Conservation (phyloP, 2,888 invertebrate genomes). For the Diogma glabrata region DNA sequence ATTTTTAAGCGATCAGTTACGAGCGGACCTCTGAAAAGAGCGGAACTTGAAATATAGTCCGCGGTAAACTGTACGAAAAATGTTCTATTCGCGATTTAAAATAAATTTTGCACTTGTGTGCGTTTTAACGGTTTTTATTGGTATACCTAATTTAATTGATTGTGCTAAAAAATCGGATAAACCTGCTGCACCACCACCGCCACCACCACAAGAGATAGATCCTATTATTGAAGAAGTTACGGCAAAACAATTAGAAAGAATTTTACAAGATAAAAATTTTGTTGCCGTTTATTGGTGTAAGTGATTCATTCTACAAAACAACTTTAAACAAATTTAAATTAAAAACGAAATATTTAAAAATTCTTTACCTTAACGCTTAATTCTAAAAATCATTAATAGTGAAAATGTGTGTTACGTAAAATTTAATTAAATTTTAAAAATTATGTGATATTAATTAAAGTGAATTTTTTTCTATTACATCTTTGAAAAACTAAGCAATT, state of each 20-base stretch:
- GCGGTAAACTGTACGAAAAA: conserved; percentile 29
- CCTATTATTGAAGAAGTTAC: conserved; percentile 89
- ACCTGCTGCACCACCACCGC: conserved; percentile 33
- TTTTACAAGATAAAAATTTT: conserved; percentile 83
- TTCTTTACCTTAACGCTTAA: too few species aligned
- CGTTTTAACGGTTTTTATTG: conserved; percentile 32
- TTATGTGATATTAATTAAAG: too few species aligned
- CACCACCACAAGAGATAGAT: conserved; percentile 40
- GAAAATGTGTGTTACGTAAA: too few species aligned
- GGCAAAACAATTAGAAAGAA: conserved; percentile 81
- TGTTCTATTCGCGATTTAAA: conserved; percentile 38
- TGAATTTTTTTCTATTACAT: too few species aligned
- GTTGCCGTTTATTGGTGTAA: conserved; percentile 96
- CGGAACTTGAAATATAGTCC: conserved; percentile 37
- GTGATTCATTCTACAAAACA: conserved; percentile 37
- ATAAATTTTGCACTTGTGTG: conserved; percentile 33
- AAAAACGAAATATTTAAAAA: not conserved
- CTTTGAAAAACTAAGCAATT: too few species aligned
- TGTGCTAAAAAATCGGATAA: conserved; percentile 33
- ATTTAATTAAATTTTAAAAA: too few species aligned
- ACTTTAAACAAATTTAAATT: too few species aligned
- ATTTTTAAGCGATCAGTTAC: conserved; percentile 34
- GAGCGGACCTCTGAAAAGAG: conserved; percentile 40
- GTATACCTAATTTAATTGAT: conserved; percentile 36
- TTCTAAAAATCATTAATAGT: too few species aligned